Conservation (phyloP, 1,140 invertebrate species). For the Lordiphosa collinella region DNA sequence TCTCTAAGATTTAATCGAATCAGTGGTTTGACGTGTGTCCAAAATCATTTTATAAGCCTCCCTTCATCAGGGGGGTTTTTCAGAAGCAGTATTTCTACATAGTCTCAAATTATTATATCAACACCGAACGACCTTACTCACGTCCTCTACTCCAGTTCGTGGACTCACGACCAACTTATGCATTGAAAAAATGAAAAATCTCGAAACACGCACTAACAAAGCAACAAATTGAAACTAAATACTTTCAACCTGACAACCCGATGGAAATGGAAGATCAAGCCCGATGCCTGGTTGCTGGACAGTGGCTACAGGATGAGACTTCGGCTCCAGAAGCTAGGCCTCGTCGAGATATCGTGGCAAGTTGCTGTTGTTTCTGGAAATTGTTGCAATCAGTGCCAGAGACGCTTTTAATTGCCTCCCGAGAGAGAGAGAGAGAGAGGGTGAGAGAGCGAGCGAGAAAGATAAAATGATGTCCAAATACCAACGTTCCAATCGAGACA, state of each 20-base stretch:
- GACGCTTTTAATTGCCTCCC: constrained; percentile 64
- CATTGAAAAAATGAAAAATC: constrained; percentile 56
- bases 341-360: constrained; percentile 30
- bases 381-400: constrained; percentile 70
- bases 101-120: too few species aligned
- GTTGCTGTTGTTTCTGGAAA: constrained; percentile 64
- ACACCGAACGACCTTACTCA: background rate
- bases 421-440: constrained; percentile 14
- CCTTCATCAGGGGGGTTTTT: too few species aligned
- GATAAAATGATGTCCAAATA: constrained; percentile 60
- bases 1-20: too few species aligned
- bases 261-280: constrained; percentile 43
- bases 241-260: constrained; percentile 44
- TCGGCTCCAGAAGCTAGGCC: constrained; percentile 36
- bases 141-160: constrained; percentile 22
- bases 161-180: background rate
- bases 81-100: too few species aligned
- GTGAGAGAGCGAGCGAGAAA: constrained; percentile 3
- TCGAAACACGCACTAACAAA: constrained; percentile 71
- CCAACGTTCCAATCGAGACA: constrained; percentile 61
- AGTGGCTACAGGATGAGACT: constrained; percentile 29
- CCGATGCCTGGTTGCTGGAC: constrained; percentile 18
- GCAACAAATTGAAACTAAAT: constrained; percentile 78
- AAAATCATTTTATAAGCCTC: too few species aligned
- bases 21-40: too few species aligned